phyloP scores from a whole-genome alignment of 2,113 vertebrate genomes.

The Jaculus jaculus region DNA sequence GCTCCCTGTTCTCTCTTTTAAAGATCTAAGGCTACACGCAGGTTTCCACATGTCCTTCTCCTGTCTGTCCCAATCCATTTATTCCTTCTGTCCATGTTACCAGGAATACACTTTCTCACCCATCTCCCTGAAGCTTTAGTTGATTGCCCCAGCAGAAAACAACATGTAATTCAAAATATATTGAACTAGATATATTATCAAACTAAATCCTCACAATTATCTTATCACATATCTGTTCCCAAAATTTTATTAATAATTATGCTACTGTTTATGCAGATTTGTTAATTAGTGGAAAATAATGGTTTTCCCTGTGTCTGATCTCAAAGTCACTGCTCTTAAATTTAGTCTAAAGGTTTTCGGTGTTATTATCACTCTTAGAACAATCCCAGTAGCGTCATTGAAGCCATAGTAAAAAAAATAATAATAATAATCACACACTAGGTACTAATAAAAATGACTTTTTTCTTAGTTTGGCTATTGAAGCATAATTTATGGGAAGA shows the following conservation, averaged over 20 bases:
- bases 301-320: not conserved
- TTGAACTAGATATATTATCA: not conserved
- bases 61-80: not conserved
- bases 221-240: not conserved
- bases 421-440: not conserved
- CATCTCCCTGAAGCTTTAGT: not conserved
- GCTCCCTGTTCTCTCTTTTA: conserved; percentile 50
- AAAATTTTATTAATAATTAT: conserved; percentile 29
- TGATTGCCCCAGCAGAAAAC: conserved; percentile 11
- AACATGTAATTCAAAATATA: conserved; percentile 36
- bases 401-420: not conserved
- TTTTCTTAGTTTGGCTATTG: conserved; percentile 5
- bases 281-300: not conserved
- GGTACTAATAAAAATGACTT: not conserved
- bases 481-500: not conserved
- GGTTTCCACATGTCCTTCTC: not conserved
- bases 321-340: conserved; percentile 13
- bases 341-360: conserved; percentile 31
- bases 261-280: not conserved
- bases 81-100: not conserved
- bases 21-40: conserved; percentile 19
- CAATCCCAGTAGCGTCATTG: not conserved
- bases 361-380: not conserved
- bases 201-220: not conserved
- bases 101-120: not conserved